Percentiles rank a stretch among this genome's conserved stretches.
phyloP scores from a whole-genome alignment of 2,113 vertebrate genomes.

The Microcebus tavaratra region DNA sequence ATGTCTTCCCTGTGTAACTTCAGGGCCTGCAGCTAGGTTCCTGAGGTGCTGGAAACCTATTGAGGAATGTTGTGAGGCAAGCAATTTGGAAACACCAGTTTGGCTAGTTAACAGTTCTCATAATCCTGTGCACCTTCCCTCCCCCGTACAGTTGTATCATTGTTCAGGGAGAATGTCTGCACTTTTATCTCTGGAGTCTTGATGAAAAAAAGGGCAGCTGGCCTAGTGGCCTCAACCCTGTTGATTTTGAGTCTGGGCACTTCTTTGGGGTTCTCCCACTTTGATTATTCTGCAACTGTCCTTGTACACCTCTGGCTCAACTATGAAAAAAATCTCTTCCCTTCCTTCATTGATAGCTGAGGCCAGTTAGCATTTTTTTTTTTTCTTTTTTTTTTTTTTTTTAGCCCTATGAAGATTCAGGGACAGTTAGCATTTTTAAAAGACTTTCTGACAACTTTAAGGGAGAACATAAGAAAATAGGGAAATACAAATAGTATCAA shows the following conservation, averaged over 20 bases:
- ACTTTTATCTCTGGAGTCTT: background rate
- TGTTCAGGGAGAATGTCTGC: background rate
- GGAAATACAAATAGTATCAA: background rate
- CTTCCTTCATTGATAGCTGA: background rate
- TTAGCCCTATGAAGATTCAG: no score
- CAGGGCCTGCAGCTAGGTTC: background rate
- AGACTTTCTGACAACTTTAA: constrained; percentile 3
- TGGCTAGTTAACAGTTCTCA: background rate
- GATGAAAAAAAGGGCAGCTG: background rate
- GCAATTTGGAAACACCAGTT: constrained; percentile 15
- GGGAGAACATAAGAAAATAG: constrained; percentile 23
- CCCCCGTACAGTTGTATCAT: background rate
- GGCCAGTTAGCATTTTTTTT: background rate
- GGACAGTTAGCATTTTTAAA: background rate
- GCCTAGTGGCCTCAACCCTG: background rate
- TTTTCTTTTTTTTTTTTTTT: no score
- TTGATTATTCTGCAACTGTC: background rate
- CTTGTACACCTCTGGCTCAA: background rate
- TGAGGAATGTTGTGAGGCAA: background rate
- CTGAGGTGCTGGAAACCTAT: background rate
- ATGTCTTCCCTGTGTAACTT: background rate
- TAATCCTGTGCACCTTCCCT: background rate
- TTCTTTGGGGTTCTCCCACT: background rate
- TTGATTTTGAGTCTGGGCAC: background rate
- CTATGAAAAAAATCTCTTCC: background rate